phyloP scores from a whole-genome alignment of 1,140 invertebrate genomes.

The Maconellicoccus hirsutus region DNA sequence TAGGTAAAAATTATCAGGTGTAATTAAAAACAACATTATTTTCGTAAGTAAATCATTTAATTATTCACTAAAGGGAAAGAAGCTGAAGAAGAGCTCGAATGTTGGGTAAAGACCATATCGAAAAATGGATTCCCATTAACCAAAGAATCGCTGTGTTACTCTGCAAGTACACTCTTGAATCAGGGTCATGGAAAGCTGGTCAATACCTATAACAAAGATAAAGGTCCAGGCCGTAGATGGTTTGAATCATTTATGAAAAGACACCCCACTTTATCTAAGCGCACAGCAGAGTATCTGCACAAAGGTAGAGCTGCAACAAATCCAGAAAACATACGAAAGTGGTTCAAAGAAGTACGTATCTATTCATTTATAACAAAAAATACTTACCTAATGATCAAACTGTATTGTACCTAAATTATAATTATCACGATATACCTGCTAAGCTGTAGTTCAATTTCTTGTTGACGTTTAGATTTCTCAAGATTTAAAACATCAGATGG shows the following conservation, averaged over 20 bases:
- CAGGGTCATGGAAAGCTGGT: neutral
- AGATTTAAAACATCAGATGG: neutral
- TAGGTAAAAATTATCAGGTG: neutral
- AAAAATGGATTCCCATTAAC: conserved; percentile 17
- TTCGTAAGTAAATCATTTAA: no score
- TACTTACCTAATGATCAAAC: no score
- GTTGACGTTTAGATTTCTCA: no score
- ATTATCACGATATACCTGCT: no score
- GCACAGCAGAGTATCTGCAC: neutral
- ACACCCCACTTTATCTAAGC: conserved; percentile 29
- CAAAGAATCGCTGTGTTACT: neutral
- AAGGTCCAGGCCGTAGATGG: conserved; percentile 24
- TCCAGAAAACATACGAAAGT: conserved; percentile 2
- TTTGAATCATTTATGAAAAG: conserved; percentile 29
- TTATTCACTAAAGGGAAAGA: neutral
- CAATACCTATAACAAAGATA: conserved; percentile 14
- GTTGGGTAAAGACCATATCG: neutral
- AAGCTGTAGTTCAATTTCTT: no score
- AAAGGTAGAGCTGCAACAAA: neutral
- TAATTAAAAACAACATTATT: no score
- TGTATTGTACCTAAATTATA: no score
- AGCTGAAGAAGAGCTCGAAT: neutral
- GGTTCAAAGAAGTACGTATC: conserved; percentile 13
- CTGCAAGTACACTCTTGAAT: neutral
- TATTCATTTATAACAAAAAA: neutral